Evolutionary conservation across 1,140 invertebrate genomes (phyloP).

Genomic region (Arion vulgaris): DNA sequence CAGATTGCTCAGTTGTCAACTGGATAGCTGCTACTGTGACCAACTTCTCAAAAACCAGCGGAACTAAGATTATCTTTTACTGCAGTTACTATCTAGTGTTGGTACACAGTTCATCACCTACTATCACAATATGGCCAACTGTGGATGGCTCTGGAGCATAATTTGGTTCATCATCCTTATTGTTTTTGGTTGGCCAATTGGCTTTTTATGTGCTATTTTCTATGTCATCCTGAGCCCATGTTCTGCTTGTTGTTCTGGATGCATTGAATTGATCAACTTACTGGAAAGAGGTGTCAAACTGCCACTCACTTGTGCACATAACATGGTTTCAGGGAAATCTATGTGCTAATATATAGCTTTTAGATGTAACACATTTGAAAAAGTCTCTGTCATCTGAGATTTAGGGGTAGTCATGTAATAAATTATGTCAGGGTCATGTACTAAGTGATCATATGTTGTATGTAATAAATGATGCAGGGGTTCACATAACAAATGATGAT

Average conservation of each 20-base stretch:
- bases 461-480: background rate
- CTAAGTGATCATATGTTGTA: background rate
- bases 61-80: too few species aligned
- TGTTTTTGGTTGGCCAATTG: slow-evolving; percentile 82
- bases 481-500: background rate
- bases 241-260: slow-evolving; percentile 80
- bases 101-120: too few species aligned
- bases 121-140: slow-evolving; percentile 58
- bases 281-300: slow-evolving; percentile 68
- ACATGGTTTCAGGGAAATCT: slow-evolving; percentile 68
- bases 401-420: background rate
- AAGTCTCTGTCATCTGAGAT: background rate
- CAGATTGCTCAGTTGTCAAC: too few species aligned
- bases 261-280: slow-evolving; percentile 65
- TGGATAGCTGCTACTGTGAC: too few species aligned
- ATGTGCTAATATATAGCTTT: slow-evolving; percentile 59
- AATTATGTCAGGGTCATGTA: background rate
- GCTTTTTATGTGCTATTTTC: slow-evolving; percentile 81
- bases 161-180: slow-evolving; percentile 86
- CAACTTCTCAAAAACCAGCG: too few species aligned
- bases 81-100: too few species aligned
- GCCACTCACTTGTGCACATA: slow-evolving; percentile 68
- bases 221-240: slow-evolving; percentile 83
- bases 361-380: background rate
- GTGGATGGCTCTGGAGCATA: slow-evolving; percentile 77